These are phyloP conservation scores for Eupithecia abbreviata DNA, from an alignment of 2,888 invertebrate genomes.

Conservation along the genomic window DNA sequence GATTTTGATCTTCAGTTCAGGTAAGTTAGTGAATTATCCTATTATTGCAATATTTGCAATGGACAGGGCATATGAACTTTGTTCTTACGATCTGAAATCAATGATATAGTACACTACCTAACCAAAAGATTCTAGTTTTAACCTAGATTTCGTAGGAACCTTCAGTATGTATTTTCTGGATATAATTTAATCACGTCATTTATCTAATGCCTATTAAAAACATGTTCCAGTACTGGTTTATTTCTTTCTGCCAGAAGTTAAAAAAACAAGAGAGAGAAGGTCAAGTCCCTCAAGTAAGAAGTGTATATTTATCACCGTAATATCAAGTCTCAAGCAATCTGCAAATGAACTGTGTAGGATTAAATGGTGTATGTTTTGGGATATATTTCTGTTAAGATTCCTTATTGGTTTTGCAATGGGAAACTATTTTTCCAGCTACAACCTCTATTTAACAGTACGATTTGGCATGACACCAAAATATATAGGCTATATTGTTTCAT, in stretches of 20 bases:
- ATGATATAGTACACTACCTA: too few species aligned
- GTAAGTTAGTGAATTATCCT: constrained; percentile 58
- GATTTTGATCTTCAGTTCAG: constrained; percentile 83
- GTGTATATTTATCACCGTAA: constrained; percentile 45
- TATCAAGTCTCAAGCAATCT: constrained; percentile 66
- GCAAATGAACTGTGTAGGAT: constrained; percentile 76
- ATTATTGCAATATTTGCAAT: background rate
- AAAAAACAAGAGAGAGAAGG: constrained; percentile 40
- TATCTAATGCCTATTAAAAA: background rate
- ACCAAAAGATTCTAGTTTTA: background rate
- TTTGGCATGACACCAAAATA: constrained; percentile 82
- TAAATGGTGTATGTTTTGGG: constrained; percentile 85
- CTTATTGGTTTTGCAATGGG: constrained; percentile 83
- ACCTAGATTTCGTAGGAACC: background rate
- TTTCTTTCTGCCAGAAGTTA: constrained; percentile 62
- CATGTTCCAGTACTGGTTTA: constrained; percentile 64
- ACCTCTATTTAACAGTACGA: constrained; percentile 79
- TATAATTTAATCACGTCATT: background rate
- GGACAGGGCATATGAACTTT: too few species aligned
- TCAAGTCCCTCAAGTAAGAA: constrained; percentile 37
- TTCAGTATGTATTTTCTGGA: constrained; percentile 6
- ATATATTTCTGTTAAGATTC: constrained; percentile 83
- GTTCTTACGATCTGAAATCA: too few species aligned
- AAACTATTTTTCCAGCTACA: constrained; percentile 84
- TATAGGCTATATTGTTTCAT: constrained; percentile 86